A percentile compares a stretch with the other conserved stretches of the same genome.
These are phyloP conservation scores for Himalopsyche kuldschensis DNA, from an alignment of 2,888 invertebrate species.

Conservation along the genomic window DNA sequence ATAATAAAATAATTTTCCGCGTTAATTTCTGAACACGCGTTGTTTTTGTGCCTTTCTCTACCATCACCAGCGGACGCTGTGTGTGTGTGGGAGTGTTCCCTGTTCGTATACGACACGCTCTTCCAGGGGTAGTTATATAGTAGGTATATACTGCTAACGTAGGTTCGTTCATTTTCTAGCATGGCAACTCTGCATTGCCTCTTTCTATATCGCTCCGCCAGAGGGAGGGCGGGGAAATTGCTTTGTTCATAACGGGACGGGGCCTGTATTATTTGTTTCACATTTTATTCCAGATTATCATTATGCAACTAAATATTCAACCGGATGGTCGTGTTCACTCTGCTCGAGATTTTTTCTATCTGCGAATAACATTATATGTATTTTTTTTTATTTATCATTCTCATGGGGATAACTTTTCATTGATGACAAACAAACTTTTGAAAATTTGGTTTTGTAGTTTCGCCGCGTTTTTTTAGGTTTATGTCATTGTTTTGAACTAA, in stretches of 20 bases:
- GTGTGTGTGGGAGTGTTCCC: background rate
- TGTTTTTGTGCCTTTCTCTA: background rate
- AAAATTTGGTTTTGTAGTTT: no score
- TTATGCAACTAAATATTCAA: background rate
- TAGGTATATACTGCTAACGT: conserved; percentile 16
- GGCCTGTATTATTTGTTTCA: conserved; percentile 34
- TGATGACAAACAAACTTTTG: no score
- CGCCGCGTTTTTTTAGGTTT: no score
- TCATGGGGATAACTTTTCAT: no score
- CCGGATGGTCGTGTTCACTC: background rate
- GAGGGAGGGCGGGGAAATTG: conserved; percentile 34
- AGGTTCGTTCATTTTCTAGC: conserved; percentile 31
- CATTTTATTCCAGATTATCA: conserved; percentile 3
- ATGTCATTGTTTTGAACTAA: no score
- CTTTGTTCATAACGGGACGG: conserved; percentile 39
- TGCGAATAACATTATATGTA: no score
- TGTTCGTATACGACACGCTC: background rate
- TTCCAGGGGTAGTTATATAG: background rate
- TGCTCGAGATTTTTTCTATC: no score
- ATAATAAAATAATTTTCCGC: background rate
- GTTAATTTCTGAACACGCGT: background rate
- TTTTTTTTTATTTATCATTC: no score
- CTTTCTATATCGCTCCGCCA: conserved; percentile 6
- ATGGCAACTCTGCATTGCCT: conserved; percentile 32
- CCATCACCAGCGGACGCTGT: background rate